Conservation (phyloP, 2,888 invertebrate genomes). For the Hemaris fuciformis region DNA sequence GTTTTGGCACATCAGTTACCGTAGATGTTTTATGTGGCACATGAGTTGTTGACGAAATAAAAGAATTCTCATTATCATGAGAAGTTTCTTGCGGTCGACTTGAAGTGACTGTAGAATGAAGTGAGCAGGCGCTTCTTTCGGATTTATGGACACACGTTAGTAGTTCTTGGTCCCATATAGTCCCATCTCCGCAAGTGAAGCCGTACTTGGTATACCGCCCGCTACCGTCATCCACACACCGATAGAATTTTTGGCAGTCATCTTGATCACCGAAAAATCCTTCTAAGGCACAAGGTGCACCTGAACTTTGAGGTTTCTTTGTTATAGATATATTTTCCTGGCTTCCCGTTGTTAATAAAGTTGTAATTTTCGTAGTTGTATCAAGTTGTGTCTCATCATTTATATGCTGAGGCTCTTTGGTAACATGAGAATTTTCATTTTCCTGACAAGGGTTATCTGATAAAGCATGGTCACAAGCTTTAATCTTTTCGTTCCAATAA, state of each 20-base stretch:
- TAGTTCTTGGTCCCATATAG: constrained; percentile 82
- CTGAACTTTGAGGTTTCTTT: constrained; percentile 10
- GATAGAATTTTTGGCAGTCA: constrained; percentile 85
- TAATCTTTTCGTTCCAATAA: constrained; percentile 72
- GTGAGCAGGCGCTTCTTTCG: neutral
- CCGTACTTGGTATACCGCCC: constrained; percentile 75
- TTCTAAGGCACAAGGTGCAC: constrained; percentile 21
- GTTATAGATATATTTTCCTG: constrained; percentile 11
- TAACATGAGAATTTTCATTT: neutral
- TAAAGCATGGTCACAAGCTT: constrained; percentile 14
- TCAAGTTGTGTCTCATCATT: constrained; percentile 24
- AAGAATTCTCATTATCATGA: constrained; percentile 6
- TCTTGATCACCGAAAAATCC: constrained; percentile 81
- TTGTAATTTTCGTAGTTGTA: constrained; percentile 17
- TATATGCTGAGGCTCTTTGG: constrained; percentile 21
- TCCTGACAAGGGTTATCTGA: neutral
- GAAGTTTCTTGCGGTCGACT: neutral
- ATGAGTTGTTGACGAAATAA: constrained; percentile 23
- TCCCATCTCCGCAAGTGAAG: constrained; percentile 82
- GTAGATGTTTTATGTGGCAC: constrained; percentile 18
- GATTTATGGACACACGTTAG: constrained; percentile 76
- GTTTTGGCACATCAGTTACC: constrained; percentile 19
- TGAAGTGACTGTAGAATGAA: neutral
- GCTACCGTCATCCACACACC: constrained; percentile 81
- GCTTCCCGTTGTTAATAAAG: constrained; percentile 2